These are phyloP conservation scores for Vultur gryphus DNA, from an alignment of 2,797 vertebrate species.

Conservation along the genomic window DNA sequence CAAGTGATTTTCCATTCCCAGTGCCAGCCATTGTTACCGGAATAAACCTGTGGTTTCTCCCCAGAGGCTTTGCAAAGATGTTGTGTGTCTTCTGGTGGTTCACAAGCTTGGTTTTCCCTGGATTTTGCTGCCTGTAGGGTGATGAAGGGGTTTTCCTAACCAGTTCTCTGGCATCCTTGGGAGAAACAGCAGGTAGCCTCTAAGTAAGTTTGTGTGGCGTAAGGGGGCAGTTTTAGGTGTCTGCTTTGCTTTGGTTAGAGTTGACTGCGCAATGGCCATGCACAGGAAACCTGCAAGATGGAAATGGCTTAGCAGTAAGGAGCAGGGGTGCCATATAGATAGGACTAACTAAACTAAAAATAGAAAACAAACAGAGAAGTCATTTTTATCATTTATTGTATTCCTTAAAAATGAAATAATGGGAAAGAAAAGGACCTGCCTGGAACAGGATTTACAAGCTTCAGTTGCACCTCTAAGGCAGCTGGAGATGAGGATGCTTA, in stretches of 20 bases:
- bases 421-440: background rate
- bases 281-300: background rate
- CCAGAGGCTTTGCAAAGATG: slow-evolving; percentile 29
- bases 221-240: slow-evolving; percentile 4
- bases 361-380: background rate
- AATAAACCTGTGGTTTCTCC: background rate
- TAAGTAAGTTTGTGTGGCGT: background rate
- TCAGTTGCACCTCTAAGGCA: background rate
- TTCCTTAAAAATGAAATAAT: background rate
- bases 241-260: slow-evolving; percentile 17
- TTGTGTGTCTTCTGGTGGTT: slow-evolving; percentile 34
- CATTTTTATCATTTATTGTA: background rate
- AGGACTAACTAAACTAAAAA: background rate
- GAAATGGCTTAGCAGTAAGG: background rate
- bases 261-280: background rate
- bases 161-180: slow-evolving; percentile 21
- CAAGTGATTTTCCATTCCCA: slow-evolving; percentile 44
- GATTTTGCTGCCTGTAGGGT: slow-evolving; percentile 1
- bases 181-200: slow-evolving; percentile 37
- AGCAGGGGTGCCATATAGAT: background rate
- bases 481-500: background rate
- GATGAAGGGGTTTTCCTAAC: slow-evolving; percentile 46
- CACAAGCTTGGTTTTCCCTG: slow-evolving; percentile 2
- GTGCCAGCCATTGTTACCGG: slow-evolving; percentile 36
- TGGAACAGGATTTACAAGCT: background rate